Evolutionary conservation across 37 sponge, comb jelly and placozoan species (phyloP).

Genomic region (Ianthella basta): DNA sequence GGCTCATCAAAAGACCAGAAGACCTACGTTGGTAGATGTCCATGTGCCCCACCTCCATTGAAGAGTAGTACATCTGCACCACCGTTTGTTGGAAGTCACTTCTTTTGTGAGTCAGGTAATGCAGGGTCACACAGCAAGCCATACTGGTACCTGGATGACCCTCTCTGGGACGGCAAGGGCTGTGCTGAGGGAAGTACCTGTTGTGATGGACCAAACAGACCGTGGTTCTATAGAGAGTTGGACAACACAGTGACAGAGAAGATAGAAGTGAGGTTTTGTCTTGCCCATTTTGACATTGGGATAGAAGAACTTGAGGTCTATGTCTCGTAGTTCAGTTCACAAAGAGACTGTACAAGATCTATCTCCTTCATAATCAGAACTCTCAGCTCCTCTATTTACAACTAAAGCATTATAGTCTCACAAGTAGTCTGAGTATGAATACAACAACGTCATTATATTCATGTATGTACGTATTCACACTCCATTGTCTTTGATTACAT

Average conservation of each 20-base stretch:
- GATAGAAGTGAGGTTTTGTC: not conserved
- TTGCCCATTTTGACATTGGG: not conserved
- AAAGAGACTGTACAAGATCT: too few relatives aligned
- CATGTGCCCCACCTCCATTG: constrained; percentile 21
- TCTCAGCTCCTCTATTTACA: too few relatives aligned
- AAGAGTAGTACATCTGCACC: constrained; percentile 35
- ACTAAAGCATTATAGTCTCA: too few relatives aligned
- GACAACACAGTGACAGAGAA: not conserved
- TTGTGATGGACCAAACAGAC: not conserved
- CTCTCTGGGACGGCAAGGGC: constrained; percentile 21
- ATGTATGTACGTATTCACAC: too few relatives aligned
- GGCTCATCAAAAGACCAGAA: not conserved
- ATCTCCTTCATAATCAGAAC: too few relatives aligned
- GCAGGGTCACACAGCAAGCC: too few relatives aligned
- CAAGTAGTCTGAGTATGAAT: too few relatives aligned
- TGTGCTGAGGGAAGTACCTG: constrained; percentile 20
- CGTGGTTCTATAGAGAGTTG: constrained; percentile 10
- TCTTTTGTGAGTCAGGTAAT: constrained; percentile 35
- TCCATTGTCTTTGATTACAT: too few relatives aligned
- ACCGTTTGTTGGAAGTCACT: constrained; percentile 11
- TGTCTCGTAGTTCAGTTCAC: too few relatives aligned
- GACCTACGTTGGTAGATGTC: not conserved
- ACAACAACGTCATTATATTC: too few relatives aligned
- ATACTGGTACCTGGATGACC: not conserved
- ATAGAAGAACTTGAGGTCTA: constrained; percentile 7